A percentile compares a stretch with the other conserved stretches of the same genome.
Conservation (phyloP, 2,888 invertebrate species). For the Drosophila parthenogenetica region DNA sequence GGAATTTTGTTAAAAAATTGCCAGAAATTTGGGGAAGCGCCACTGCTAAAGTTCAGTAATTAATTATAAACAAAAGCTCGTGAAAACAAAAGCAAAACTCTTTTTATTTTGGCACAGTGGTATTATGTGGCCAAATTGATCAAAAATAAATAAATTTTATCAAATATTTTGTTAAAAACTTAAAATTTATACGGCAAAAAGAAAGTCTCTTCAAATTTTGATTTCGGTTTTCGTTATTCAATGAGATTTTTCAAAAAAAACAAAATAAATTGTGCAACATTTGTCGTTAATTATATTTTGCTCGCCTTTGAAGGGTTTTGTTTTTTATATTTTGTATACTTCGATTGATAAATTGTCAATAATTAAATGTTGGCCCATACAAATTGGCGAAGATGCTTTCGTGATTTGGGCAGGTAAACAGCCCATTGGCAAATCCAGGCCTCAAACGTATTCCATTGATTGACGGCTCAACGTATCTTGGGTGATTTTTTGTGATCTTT, state of each 20-base stretch:
- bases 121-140: constrained; percentile 20
- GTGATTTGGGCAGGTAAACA: constrained; percentile 19
- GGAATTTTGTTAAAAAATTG: constrained; percentile 42
- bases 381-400: constrained; percentile 38
- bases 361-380: constrained; percentile 59
- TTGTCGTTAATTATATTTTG: constrained; percentile 25
- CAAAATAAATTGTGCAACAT: constrained; percentile 59
- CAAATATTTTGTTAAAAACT: constrained; percentile 22
- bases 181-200: constrained; percentile 23
- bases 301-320: constrained; percentile 19
- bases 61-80: constrained; percentile 59
- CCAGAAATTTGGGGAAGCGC: constrained; percentile 45
- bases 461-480: constrained; percentile 37
- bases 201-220: constrained; percentile 48
- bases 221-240: constrained; percentile 19
- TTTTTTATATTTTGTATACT: background rate
- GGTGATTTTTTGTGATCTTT: constrained; percentile 18
- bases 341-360: constrained; percentile 57
- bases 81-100: constrained; percentile 7
- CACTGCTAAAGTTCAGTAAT: constrained; percentile 58
- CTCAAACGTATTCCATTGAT: constrained; percentile 37
- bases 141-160: constrained; percentile 28
- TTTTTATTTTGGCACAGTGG: constrained; percentile 28
- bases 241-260: constrained; percentile 24
- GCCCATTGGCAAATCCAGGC: constrained; percentile 30